These are phyloP conservation scores for Falco peregrinus DNA, from an alignment of 2,797 vertebrate genomes.

Conservation along the genomic window DNA sequence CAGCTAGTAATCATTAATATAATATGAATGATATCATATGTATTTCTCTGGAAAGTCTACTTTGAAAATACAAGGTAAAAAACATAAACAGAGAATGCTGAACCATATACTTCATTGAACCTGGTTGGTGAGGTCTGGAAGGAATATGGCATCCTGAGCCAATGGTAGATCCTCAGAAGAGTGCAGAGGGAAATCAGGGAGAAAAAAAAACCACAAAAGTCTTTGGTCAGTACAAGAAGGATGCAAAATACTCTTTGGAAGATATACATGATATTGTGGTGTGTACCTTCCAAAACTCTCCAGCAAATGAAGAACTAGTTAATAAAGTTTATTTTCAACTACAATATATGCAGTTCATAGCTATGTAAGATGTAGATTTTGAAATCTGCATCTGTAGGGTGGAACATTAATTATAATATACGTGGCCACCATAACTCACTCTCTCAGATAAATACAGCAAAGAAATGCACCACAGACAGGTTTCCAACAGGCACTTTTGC, in stretches of 20 bases:
- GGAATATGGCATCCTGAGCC: neutral
- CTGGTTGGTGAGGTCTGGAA: neutral
- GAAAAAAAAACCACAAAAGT: neutral
- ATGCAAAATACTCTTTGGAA: neutral
- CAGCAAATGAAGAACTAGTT: neutral
- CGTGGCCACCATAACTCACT: neutral
- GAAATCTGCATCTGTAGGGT: neutral
- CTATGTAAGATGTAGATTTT: neutral
- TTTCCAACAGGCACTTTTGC: neutral
- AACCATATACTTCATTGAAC: neutral
- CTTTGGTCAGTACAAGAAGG: neutral
- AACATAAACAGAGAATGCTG: neutral
- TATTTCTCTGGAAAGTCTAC: neutral
- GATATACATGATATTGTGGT: neutral
- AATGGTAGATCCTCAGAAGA: neutral
- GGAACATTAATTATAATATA: neutral
- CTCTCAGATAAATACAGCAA: neutral
- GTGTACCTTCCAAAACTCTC: neutral
- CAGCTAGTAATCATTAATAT: neutral
- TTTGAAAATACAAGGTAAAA: neutral
- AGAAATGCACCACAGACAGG: neutral
- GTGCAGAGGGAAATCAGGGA: neutral
- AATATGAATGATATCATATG: neutral
- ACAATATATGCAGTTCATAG: neutral
- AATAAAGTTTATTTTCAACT: neutral